Evolutionary conservation across 2,888 invertebrate genomes (phyloP).

Genomic region (Charanyca ferruginea): DNA sequence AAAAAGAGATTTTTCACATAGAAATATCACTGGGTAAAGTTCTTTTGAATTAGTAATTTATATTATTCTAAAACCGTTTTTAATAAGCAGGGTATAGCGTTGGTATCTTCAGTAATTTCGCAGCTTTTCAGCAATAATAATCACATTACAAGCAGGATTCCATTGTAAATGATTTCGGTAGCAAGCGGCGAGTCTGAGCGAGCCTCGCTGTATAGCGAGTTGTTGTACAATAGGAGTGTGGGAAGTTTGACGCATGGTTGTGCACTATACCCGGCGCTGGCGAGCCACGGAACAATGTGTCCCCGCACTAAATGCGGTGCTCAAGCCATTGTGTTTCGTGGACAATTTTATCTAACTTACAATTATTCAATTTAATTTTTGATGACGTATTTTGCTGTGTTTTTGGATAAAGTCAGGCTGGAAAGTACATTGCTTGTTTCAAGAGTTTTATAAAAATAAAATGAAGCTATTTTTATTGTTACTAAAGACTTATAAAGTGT

Average conservation of each 20-base stretch:
- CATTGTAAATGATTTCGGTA: neutral
- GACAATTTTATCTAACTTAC: neutral
- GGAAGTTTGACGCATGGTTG: neutral
- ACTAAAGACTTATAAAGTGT: too few relatives aligned
- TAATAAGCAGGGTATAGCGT: too few relatives aligned
- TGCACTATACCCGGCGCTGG: neutral
- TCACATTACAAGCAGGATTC: neutral
- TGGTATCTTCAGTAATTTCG: neutral
- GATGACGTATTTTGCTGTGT: neutral
- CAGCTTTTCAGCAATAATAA: neutral
- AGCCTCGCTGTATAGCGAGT: neutral
- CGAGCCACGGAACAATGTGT: neutral
- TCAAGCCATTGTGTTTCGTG: neutral
- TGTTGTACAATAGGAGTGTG: neutral
- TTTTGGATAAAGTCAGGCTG: neutral
- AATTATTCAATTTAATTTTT: neutral
- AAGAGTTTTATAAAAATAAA: too few relatives aligned
- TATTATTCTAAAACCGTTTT: too few relatives aligned
- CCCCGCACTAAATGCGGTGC: neutral
- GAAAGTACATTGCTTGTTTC: neutral
- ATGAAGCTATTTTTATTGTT: too few relatives aligned
- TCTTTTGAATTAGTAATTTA: too few relatives aligned
- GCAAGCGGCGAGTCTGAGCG: neutral
- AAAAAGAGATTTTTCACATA: too few relatives aligned
- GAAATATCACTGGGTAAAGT: too few relatives aligned